Evolutionary conservation across 2,113 vertebrate species (phyloP).

Genomic region (Pitta sordida): DNA sequence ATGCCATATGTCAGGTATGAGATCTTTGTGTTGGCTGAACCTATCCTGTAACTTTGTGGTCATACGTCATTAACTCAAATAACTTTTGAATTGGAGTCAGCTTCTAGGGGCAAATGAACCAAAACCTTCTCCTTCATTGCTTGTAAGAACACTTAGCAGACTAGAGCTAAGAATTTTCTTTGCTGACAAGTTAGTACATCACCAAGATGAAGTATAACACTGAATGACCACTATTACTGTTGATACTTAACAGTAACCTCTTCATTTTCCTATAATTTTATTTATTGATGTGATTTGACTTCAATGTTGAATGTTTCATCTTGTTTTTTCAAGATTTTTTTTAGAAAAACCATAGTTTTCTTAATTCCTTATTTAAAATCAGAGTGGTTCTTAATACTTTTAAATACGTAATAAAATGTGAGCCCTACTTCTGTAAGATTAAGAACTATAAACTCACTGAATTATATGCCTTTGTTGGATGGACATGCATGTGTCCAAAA

Average conservation of each 20-base stretch:
- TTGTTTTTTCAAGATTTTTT: not conserved
- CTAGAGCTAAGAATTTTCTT: slow-evolving; percentile 19
- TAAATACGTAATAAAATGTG: not conserved
- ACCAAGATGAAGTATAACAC: not conserved
- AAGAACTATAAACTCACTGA: not conserved
- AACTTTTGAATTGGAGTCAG: not conserved
- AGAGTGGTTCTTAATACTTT: not conserved
- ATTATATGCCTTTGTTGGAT: not conserved
- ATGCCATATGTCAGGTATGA: fast-evolving
- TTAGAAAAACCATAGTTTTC: not conserved
- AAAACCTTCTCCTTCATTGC: slow-evolving; percentile 10
- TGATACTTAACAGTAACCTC: not conserved
- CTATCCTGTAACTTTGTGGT: not conserved
- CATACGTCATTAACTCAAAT: slow-evolving; percentile 17
- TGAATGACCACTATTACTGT: not conserved
- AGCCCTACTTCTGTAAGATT: not conserved
- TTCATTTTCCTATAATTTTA: not conserved
- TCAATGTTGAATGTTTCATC: not conserved
- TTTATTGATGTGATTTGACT: not conserved
- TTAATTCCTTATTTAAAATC: not conserved
- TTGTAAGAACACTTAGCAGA: not conserved
- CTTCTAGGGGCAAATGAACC: slow-evolving; percentile 8
- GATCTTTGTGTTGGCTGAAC: not conserved
- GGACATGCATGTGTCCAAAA: not conserved
- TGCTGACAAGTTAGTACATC: not conserved